Evolutionary conservation across 2,888 invertebrate genomes (phyloP), one percentile per base, ranked within the genome.

Genomic region (Archaeoteleia sp.): DNA sequence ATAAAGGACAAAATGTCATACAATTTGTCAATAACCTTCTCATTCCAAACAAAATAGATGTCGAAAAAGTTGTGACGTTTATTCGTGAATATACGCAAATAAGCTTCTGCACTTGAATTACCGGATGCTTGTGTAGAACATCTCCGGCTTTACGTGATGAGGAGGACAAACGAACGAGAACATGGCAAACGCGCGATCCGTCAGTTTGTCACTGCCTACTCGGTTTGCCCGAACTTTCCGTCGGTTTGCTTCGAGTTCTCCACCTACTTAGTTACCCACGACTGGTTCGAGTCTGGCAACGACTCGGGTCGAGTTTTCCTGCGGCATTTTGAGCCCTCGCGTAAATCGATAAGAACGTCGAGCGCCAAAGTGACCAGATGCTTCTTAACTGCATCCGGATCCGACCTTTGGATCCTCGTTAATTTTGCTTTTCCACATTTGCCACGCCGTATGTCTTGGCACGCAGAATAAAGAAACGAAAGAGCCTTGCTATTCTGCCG

Each of bases 201-300:
- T 55, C 60, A 60, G 60, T 58, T 63, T 63, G 68, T 60, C 46
- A 63, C 49, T 60, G 58, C 23, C 39, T 34, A 27, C 34, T 55
- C 34, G 34, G 54, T 39, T 46, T 49, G 35, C 20, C 34, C 35
- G 42, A 61, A 60, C 32, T 53, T 62, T 63, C 29, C n/a, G 54
- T 29, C 14, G 37, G 46, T 51, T 67, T 55, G 34, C 51, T 53
- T 13, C 39, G 35, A 58, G 40, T 54, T 63, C 40, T 54, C 43
- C 49, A 54, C 48, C 58, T 55, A 63, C 68, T 68, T 58, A 67
- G 67, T 67, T 51, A 61, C 35, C 51, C 58, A 39, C 39, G 43
- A 57, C 61, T 53, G 32, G 48, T 39, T 55, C 35, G 37, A 20
- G 12, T 60, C 49, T 61, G 53, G 60, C 54, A 54, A 23, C 43